Conservation (phyloP, 2,113 vertebrate genomes). For the Cinclus cinclus region DNA sequence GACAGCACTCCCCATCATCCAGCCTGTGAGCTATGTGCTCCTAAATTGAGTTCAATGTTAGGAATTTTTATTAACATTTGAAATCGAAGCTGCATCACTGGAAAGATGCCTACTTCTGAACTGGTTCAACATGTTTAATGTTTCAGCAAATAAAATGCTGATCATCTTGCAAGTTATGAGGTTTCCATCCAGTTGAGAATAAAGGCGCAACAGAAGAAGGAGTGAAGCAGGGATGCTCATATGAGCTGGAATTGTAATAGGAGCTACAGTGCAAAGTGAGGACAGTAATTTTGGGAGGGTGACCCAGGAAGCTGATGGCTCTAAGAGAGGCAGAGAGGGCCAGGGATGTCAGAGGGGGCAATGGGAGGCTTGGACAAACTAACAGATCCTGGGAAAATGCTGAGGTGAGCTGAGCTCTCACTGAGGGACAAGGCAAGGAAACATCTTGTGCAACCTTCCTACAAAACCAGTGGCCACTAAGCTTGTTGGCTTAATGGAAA, state of each 20-base stretch:
- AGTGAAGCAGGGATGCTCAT: background rate
- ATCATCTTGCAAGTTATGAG: constrained; percentile 6
- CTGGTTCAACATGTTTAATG: constrained; percentile 61
- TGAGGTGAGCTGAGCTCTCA: background rate
- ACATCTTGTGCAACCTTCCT: constrained; percentile 2
- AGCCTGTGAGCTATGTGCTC: background rate
- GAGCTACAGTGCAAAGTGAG: background rate
- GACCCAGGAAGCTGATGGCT: background rate
- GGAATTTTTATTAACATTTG: constrained; percentile 62
- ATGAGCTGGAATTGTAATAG: background rate
- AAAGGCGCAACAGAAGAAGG: background rate
- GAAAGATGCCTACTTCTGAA: constrained; percentile 60
- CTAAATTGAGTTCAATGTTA: constrained; percentile 9
- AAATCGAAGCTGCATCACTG: constrained; percentile 52
- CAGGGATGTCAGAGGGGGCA: background rate
- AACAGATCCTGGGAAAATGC: background rate
- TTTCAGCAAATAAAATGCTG: constrained; percentile 21
- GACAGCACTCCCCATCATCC: background rate
- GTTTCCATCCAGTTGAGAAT: background rate
- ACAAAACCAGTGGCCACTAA: background rate
- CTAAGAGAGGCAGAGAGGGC: background rate
- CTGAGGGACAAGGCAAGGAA: background rate
- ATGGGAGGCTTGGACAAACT: background rate
- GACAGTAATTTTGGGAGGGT: background rate
- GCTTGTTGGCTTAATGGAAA: background rate